Evolutionary conservation across 1,140 invertebrate species (phyloP), one percentile per base, ranked within the genome.

Genomic region (Apocrypta bakeri): DNA sequence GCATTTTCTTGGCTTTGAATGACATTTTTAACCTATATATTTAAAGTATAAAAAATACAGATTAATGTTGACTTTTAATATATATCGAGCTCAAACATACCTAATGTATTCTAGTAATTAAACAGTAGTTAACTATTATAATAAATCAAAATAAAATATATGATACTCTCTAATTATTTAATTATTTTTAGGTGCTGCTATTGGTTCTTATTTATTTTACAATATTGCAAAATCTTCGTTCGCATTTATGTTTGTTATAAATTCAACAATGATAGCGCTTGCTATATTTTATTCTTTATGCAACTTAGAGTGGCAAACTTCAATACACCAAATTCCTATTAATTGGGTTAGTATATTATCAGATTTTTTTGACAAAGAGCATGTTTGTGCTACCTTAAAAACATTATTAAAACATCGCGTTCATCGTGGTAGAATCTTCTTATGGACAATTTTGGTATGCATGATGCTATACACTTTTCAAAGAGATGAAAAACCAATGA

Each of bases 401-500:
- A 95, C 95, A 0, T 81, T 96, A 11, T 88, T 90, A 0, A 95
- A 93, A 83, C 88, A 85, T 12, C 91, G 96, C 40, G 74, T 88
- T 0, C 90, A 92, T 4, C 92, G 93, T 75, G 88, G 93, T 21
- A 92, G 95, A 79, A 84, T 92, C n/a, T 95, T 94, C 79, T 88
- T 97, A 6, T 93, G 94, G 87, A 90, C 96, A 9, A 85, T 96
- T 1, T 91, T 96, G 2, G 83, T 95, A 11, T 93, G 94, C 7
- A 96, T 96, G 95, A 93, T 93, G 1, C 90, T 96, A 14, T 97
- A 96, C 86, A 95, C 95, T 64, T 96, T 96, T 84, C 96, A 96
- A 90, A 93, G 96, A 87, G 96, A 96, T 86, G 96, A 97, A 86
- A 94, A 93, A 77, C 92, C 91, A 8, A 94, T 95, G 87, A 93